Evolutionary conservation across 1,140 invertebrate species (phyloP).

Genomic region (Pissodes strobi): DNA sequence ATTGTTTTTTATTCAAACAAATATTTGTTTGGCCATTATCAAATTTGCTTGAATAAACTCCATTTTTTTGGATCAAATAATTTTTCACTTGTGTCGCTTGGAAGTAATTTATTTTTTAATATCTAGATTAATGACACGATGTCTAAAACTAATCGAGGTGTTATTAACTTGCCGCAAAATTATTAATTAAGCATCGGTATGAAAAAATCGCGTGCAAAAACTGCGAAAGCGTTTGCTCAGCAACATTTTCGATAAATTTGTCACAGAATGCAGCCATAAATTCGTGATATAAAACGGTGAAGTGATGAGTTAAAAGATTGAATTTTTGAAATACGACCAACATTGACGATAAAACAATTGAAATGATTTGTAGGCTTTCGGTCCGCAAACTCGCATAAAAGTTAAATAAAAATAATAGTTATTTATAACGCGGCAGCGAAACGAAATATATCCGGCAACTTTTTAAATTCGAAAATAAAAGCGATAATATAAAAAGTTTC

Average conservation of each 20-base stretch:
- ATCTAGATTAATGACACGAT: no score
- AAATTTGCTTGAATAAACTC: no score
- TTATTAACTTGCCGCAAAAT: no score
- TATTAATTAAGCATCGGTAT: no score
- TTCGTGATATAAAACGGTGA: slow-evolving; percentile 35
- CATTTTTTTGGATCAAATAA: no score
- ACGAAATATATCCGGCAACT: slow-evolving; percentile 17
- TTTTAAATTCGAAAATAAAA: slow-evolving; percentile 24
- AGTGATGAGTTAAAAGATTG: slow-evolving; percentile 47
- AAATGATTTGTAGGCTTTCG: slow-evolving; percentile 27
- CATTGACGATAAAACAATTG: slow-evolving; percentile 39
- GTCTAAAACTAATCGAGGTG: no score
- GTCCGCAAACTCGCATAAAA: slow-evolving; percentile 18
- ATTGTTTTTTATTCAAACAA: no score
- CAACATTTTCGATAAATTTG: slow-evolving; percentile 43
- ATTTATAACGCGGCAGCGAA: slow-evolving; percentile 10
- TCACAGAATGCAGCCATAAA: slow-evolving; percentile 40
- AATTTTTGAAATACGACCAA: slow-evolving; percentile 43
- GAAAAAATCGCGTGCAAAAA: no score
- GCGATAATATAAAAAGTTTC: slow-evolving; percentile 21
- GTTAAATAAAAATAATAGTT: slow-evolving; percentile 24
- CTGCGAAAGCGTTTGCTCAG: slow-evolving; percentile 42
- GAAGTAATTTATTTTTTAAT: no score
- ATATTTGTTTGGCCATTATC: no score
- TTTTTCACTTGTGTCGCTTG: no score